A percentile compares a stretch with the other conserved stretches of the same genome.
These are phyloP conservation scores for Aradus depressus DNA, from an alignment of 2,888 invertebrate species.

Conservation along the genomic window DNA sequence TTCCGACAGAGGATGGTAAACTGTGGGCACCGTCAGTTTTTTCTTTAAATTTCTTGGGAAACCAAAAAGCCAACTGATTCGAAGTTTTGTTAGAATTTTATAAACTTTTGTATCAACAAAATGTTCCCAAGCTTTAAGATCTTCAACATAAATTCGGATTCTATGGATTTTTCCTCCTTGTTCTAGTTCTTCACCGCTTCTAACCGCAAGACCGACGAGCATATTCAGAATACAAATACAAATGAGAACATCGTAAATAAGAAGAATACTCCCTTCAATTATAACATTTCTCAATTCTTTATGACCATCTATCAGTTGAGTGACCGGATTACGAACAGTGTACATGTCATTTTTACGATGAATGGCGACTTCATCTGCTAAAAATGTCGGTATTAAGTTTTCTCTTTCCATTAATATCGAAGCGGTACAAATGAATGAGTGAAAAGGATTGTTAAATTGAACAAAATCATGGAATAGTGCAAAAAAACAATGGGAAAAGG, in stretches of 20 bases:
- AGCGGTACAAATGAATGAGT: constrained; percentile 1
- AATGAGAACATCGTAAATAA: background rate
- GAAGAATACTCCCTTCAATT: background rate
- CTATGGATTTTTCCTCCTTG: background rate
- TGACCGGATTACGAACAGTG: background rate
- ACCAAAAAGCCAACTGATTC: no score
- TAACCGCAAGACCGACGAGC: constrained; percentile 5
- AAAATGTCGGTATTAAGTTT: background rate
- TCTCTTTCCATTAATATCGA: background rate
- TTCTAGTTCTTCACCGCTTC: background rate
- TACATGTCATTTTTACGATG: background rate
- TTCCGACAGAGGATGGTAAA: no score
- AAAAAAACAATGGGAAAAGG: constrained; percentile 3
- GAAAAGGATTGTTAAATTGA: constrained; percentile 7
- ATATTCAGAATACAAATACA: constrained; percentile 2
- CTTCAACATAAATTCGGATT: background rate
- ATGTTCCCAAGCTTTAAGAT: background rate
- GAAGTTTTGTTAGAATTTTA: no score
- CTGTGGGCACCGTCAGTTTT: no score
- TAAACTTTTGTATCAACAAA: background rate
- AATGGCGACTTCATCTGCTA: background rate
- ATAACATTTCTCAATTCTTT: background rate
- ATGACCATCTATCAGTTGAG: background rate
- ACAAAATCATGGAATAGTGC: constrained; percentile 6
- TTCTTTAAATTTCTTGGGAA: no score